phyloP scores from a whole-genome alignment of 2,113 vertebrate genomes.

The Misgurnus mizolepis region DNA sequence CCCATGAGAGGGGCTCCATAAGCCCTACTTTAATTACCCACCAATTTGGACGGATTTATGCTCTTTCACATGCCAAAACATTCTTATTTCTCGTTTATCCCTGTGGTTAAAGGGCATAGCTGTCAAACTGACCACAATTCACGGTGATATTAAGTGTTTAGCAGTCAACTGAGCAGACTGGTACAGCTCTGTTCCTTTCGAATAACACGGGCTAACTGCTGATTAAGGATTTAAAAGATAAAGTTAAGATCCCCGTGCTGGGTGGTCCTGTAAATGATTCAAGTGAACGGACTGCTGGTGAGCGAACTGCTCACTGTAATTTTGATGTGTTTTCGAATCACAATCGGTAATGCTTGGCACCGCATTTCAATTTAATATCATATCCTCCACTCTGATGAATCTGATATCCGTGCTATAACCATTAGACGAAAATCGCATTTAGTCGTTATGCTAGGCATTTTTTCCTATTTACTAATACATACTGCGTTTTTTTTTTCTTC shows the following conservation, averaged over 20 bases:
- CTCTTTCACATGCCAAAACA: conserved; percentile 65
- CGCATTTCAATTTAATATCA: conserved; percentile 31
- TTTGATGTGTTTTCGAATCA: conserved; percentile 26
- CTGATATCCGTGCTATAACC: conserved; percentile 9
- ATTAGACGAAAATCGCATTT: conserved; percentile 26
- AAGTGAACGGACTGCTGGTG: conserved; percentile 36
- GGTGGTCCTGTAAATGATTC: conserved; percentile 30
- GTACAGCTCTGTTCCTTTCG: conserved; percentile 3
- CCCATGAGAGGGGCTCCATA: conserved; percentile 54
- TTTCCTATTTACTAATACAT: conserved; percentile 31
- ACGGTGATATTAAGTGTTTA: conserved; percentile 46
- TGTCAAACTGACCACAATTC: conserved; percentile 67
- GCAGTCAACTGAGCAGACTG: conserved; percentile 40
- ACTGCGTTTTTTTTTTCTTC: too few relatives aligned
- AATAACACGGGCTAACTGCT: conserved; percentile 23
- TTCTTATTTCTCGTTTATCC: conserved; percentile 68
- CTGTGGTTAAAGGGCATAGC: conserved; percentile 57
- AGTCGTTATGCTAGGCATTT: neutral
- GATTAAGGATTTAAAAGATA: conserved; percentile 32
- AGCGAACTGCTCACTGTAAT: neutral
- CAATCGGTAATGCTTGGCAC: conserved; percentile 26
- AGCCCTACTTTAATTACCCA: conserved; percentile 71
- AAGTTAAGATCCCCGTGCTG: conserved; percentile 1
- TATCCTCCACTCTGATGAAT: conserved; percentile 11
- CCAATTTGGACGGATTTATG: conserved; percentile 71